These are phyloP conservation scores for Podotricha telesiphe DNA, from an alignment of 2,888 invertebrate species.

Conservation along the genomic window DNA sequence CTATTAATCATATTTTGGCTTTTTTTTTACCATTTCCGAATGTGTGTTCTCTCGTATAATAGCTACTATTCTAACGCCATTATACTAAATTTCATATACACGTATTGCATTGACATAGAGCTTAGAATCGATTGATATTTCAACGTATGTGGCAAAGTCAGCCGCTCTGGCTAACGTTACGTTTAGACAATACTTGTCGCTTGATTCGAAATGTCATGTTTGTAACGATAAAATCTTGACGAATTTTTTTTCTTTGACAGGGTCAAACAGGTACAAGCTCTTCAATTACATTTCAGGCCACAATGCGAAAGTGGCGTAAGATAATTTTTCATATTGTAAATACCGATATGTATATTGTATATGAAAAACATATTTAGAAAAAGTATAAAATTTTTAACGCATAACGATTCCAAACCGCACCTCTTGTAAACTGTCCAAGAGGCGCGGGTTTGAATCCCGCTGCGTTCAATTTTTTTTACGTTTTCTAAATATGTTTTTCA, in stretches of 20 bases:
- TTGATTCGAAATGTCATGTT: slow-evolving; percentile 80
- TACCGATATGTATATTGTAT: no score
- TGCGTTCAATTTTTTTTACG: no score
- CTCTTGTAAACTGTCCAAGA: no score
- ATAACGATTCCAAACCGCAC: no score
- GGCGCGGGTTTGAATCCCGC: no score
- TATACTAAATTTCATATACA: slow-evolving; percentile 49
- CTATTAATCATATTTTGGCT: slow-evolving; percentile 82
- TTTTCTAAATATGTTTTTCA: no score
- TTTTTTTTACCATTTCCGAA: slow-evolving; percentile 79
- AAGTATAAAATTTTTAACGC: no score
- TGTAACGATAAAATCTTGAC: slow-evolving; percentile 74
- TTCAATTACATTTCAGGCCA: slow-evolving; percentile 65
- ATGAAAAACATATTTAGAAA: no score
- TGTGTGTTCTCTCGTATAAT: slow-evolving; percentile 78
- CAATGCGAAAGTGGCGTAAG: slow-evolving; percentile 5
- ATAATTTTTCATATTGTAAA: background rate
- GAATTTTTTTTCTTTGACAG: slow-evolving; percentile 74
- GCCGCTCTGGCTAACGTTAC: background rate
- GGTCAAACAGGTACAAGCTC: slow-evolving; percentile 74
- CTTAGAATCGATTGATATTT: slow-evolving; percentile 46
- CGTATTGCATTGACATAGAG: slow-evolving; percentile 45
- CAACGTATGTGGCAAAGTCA: slow-evolving; percentile 54
- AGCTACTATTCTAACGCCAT: slow-evolving; percentile 71
- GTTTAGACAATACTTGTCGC: slow-evolving; percentile 77